Evolutionary conservation across 2,888 invertebrate species (phyloP).

Genomic region (Lampropteryx suffumata): DNA sequence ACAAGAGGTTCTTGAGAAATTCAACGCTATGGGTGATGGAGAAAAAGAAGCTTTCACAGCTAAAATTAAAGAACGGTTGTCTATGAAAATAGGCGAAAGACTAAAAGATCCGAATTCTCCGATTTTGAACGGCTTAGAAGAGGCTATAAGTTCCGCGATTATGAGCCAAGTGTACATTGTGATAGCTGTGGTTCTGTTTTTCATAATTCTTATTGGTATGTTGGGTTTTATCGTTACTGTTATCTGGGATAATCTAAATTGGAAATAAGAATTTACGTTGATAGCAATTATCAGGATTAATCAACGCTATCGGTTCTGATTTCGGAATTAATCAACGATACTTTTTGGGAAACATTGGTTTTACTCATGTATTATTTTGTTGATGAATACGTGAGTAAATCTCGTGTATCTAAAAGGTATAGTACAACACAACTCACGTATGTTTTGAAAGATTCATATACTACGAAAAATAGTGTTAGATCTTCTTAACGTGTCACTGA

Average conservation of each 20-base stretch:
- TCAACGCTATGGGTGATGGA: constrained; percentile 52
- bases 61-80: constrained; percentile 62
- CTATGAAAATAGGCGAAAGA: constrained; percentile 52
- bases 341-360: no score
- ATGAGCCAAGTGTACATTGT: constrained; percentile 52
- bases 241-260: constrained; percentile 2
- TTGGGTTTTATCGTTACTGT: constrained; percentile 13
- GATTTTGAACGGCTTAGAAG: constrained; percentile 56
- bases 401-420: no score
- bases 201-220: constrained; percentile 63
- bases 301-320: not conserved
- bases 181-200: constrained; percentile 49
- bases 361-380: no score
- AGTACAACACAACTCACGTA: no score
- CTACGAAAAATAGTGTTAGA: no score
- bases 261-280: not conserved
- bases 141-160: constrained; percentile 56
- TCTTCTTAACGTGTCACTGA: no score
- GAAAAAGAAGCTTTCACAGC: constrained; percentile 59
- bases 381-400: no score
- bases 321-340: not conserved
- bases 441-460: no score
- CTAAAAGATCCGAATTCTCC: constrained; percentile 49
- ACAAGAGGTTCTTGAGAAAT: constrained; percentile 54
- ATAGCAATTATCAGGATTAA: constrained; percentile 2